Evolutionary conservation across 2,888 invertebrate species (phyloP).

Genomic region (Hydriomena furcata): DNA sequence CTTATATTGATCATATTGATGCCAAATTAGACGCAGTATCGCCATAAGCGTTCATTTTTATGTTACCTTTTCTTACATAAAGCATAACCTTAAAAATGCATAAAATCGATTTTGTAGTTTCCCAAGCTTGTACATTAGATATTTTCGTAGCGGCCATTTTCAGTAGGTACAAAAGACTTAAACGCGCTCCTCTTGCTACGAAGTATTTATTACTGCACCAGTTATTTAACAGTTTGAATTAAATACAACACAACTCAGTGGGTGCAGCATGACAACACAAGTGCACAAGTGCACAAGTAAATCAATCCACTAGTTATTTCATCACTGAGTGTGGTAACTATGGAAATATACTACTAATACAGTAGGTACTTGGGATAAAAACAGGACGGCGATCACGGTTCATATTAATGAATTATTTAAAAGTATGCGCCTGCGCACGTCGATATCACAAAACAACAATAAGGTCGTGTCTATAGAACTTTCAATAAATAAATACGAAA

Average conservation of each 20-base stretch:
- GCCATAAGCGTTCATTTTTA: too few relatives aligned
- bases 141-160: conserved; percentile 1
- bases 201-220: neutral
- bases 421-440: conserved; percentile 42
- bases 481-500: too few relatives aligned
- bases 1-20: too few relatives aligned
- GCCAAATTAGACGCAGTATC: too few relatives aligned
- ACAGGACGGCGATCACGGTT: conserved; percentile 43
- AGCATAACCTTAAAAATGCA: too few relatives aligned
- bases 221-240: too few relatives aligned
- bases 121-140: too few relatives aligned
- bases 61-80: too few relatives aligned
- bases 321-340: neutral
- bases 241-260: too few relatives aligned
- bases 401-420: conserved; percentile 64
- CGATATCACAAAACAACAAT: conserved; percentile 23
- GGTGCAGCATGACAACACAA: too few relatives aligned
- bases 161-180: conserved; percentile 24
- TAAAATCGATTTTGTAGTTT: too few relatives aligned
- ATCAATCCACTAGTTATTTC: too few relatives aligned
- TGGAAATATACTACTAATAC: neutral
- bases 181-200: conserved; percentile 27
- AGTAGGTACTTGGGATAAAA: conserved; percentile 7
- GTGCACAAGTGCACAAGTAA: neutral
- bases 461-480: conserved; percentile 11